Percentiles rank a stretch among this genome's conserved stretches.
Conservation (phyloP, 2,113 vertebrate genomes). For the Cololabis saira region DNA sequence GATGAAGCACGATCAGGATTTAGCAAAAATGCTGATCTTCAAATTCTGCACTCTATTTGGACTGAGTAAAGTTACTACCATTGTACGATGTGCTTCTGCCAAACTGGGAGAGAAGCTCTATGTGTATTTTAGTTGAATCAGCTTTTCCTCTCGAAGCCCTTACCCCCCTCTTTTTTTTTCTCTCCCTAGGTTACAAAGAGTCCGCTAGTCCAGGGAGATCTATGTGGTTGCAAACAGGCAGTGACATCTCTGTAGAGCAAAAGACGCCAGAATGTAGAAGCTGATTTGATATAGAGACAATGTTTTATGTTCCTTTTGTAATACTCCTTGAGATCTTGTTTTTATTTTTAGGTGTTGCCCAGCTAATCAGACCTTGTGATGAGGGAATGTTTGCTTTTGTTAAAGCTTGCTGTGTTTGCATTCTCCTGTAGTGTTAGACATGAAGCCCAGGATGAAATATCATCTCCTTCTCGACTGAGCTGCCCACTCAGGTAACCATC, state of each 20-base stretch:
- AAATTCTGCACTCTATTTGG: too few relatives aligned
- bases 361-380: conserved; percentile 6
- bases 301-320: conserved; percentile 25
- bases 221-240: conserved; percentile 60
- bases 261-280: conserved; percentile 59
- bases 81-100: too few relatives aligned
- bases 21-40: too few relatives aligned
- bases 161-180: conserved; percentile 26
- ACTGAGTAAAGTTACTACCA: too few relatives aligned
- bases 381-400: too few relatives aligned
- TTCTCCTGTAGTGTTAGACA: conserved; percentile 14
- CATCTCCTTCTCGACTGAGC: conserved; percentile 40
- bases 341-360: conserved; percentile 27
- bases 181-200: conserved; percentile 30
- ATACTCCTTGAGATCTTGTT: not conserved
- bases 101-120: too few relatives aligned
- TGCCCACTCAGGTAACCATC: conserved; percentile 57
- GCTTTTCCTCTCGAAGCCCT: conserved; percentile 40
- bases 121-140: conserved; percentile 46
- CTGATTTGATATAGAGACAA: conserved; percentile 67
- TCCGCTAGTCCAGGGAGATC: conserved; percentile 47
- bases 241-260: conserved; percentile 49
- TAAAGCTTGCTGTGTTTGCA: conserved; percentile 7
- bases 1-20: too few relatives aligned
- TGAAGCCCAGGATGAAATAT: conserved; percentile 68